Base-by-base conservation (phyloP, 2,888 invertebrate species). In the Xestia c-nigrum region DNA sequence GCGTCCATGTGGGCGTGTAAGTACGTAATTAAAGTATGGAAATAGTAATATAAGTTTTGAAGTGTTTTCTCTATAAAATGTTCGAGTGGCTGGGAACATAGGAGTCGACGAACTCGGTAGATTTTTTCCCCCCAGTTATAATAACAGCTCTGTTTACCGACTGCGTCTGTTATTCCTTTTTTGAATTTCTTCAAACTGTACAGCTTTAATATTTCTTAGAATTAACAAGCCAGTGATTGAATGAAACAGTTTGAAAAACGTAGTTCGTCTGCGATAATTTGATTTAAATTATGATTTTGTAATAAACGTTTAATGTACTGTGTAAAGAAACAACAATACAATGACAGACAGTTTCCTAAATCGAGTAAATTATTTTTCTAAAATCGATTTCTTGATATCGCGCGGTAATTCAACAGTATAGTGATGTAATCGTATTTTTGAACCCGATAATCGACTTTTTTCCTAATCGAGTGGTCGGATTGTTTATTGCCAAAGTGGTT, bases 41-140 rank as follows among this genome's bases (percentile, higher is more conserved):
- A 95, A 96, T 96, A 96, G 96, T 96, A 95, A 95, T 95, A 96
- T 96, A 92, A 93, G 92, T 95, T 96, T 96, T 96, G 95, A 96
- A 96, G 96, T 96, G 96, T 96, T 96, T 96, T 96, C 95, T 92
- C 95, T 95, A 96, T 96, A 96, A 96, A 96, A 96, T 92, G 89
- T 89, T 95, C 94, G 93, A 96, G 96, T 96, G 95, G 92, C 92
- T 95, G 96, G 95, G 95, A 96, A 95, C 94, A 93, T 93, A 92
- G 84, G 89, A 91, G 93, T 94, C 95, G 91, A 91, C 93, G 96
- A 96, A 93, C 96, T 91, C 90, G 38, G 77, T 89, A 89, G 88
- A 88, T 92, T 94, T 94, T 94, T 92, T 91, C 91, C 93, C 93
- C 93, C 92, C 91, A 92, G 92, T 94, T 94, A 94, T 93, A 94